Conservation (phyloP, 2,888 invertebrate species). For the Orthosia gracilis region DNA sequence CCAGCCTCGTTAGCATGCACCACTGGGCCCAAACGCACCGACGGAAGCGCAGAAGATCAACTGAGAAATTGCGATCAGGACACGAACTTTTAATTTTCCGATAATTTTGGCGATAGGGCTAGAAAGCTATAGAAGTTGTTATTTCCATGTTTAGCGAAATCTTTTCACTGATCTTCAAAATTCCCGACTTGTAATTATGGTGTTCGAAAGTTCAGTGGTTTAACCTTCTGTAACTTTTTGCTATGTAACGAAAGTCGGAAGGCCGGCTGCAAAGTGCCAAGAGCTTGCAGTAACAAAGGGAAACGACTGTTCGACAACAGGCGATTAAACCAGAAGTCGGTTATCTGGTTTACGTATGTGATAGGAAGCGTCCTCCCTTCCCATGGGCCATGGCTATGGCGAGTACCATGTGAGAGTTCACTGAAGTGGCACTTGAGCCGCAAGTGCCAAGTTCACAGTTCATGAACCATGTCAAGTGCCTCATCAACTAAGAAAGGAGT, state of each 20-base stretch:
- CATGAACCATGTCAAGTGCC: constrained; percentile 12
- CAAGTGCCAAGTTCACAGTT: constrained; percentile 6
- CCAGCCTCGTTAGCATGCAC: constrained; percentile 46
- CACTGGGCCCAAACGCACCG: constrained; percentile 2
- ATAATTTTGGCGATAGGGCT: background rate
- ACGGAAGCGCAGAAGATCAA: background rate
- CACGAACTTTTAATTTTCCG: background rate
- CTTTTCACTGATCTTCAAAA: background rate
- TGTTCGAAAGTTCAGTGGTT: background rate
- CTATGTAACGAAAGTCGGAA: background rate
- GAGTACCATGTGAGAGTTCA: background rate
- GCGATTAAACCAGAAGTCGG: constrained; percentile 2
- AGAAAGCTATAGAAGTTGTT: background rate
- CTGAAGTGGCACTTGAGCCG: constrained; percentile 25
- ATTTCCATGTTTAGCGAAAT: background rate
- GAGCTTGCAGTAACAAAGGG: background rate
- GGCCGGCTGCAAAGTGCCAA: background rate
- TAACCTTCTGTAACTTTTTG: constrained; percentile 3
- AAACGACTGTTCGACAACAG: background rate
- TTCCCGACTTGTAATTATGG: background rate
- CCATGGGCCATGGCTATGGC: constrained; percentile 11
- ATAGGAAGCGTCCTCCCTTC: background rate
- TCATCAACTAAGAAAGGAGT: background rate
- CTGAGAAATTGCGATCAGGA: background rate
- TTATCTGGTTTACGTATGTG: constrained; percentile 9